Base-by-base conservation (phyloP, 2,888 invertebrate species). In the Gnatocerus cornutus region DNA sequence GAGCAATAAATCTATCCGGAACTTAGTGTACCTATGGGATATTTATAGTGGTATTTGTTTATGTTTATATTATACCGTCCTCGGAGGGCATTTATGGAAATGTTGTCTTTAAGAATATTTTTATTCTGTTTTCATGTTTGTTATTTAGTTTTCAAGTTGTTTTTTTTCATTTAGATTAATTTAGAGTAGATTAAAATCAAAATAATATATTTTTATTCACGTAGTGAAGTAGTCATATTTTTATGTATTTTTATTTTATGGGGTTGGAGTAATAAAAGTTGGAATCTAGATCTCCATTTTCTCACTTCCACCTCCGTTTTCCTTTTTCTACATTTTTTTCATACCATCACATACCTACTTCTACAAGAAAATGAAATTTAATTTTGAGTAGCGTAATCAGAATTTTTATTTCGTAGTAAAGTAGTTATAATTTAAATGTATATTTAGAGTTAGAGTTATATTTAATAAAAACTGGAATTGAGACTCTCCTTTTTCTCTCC, bases 121-220 rank as follows among this genome's bases (percentile, higher is more conserved):
- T 68, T 62, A 62, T 63, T 55, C 62, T 62, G 48, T 68, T 68
- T 56, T 58, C 46, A 16, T 27, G 14, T 41, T 68, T 68, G 68
- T 68, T 69, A 64, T 64, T 58, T 48, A 64, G 62, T 65, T 65
- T 55, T 63, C 46, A 52, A 48, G 41, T 59, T 59, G 45, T 64
- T 64, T 52, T 62, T 55, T 37, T 21, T 21, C 21, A 55, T 46
- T 55, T 48, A 65, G 53, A 33, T 46, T 56, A 65, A 43, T 48
- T 64, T 45, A 29, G 8, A 27, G 8, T 63, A 43, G 46, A 63
- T 8, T 63, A 63, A 30, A 65, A 58, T 59, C 39, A 39, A 62
- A 29, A 69, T 70, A 70, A 70, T 70, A 70, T 70, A 70, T 70
- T 70, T 66, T 67, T 56, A 66, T 70, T 70, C 69, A 70, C 59